These are phyloP conservation scores for Charadrius vociferus DNA, from an alignment of 2,113 vertebrate genomes.

Conservation along the genomic window DNA sequence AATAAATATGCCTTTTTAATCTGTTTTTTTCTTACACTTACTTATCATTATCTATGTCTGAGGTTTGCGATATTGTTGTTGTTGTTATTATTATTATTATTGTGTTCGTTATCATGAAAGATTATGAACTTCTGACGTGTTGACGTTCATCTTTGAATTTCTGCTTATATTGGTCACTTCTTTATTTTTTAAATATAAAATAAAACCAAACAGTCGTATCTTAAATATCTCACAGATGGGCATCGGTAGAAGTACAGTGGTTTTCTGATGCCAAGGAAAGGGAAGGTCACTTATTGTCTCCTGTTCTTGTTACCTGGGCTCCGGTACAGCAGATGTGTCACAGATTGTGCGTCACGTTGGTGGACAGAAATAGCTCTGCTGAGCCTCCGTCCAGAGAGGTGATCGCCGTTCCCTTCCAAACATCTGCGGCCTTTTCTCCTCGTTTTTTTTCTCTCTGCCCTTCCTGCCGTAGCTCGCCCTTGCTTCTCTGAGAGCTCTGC, in stretches of 20 bases:
- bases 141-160: neutral
- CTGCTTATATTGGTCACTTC: neutral
- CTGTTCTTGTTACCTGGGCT: neutral
- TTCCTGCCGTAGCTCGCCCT: neutral
- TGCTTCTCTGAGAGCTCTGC: neutral
- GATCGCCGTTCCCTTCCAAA: neutral
- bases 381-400: neutral
- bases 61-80: neutral
- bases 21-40: neutral
- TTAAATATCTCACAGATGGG: neutral
- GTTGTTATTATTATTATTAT: too few relatives aligned
- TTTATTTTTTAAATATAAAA: neutral
- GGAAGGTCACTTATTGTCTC: neutral
- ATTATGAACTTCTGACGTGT: neutral
- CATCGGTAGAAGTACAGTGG: too few relatives aligned
- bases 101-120: neutral
- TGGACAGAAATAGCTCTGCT: neutral
- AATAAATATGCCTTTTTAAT: neutral
- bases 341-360: accelerated
- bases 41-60: neutral
- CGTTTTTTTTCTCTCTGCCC: neutral
- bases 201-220: neutral
- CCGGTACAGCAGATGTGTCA: neutral
- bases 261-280: neutral
- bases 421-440: neutral